Base-by-base conservation (phyloP, 2,888 invertebrate species). In the Alloscopus bannaensis region DNA sequence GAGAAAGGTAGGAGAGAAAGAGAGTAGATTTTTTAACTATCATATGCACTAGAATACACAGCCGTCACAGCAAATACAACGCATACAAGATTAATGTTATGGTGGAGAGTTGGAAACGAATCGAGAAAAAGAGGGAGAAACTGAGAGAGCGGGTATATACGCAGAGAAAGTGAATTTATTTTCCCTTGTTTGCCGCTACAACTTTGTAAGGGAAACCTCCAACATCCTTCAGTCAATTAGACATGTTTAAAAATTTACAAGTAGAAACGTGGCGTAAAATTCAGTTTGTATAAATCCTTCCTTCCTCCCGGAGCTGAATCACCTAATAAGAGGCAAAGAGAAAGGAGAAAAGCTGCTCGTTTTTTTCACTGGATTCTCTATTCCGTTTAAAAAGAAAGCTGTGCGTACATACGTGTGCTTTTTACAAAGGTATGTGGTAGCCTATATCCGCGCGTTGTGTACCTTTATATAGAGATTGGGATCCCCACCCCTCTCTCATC, bases 211-310 rank as follows among this genome's bases (percentile, higher is more conserved):
- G 45, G 28, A 73, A 73, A 47, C 59, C 57, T 57, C 57, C 22
- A 65, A 73, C 65, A 73, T 45, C 65, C 69, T 59, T 66, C 64
- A 65, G 73, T 73, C 73, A 73, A 73, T 73, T 73, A 73, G 73
- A 73, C 65, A 29, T 50, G 73, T 52, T 73, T 66, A 73, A 73
- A 73, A 73, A 73, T 73, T 73, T 66, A 65, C 45, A 65, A 50
- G 29, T 4, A 45, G 52, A 59, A 66, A 66, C 57, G 42, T 47
- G 65, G 72, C 62, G 57, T 73, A 73, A 73, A 73, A 57, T 47
- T 50, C 45, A 52, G 26, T 71, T 70, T 70, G 40, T 59, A 36
- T 72, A 47, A 29, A 72, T 29, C 36, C 59, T 69, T 57, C 22
- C 26, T 69, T 40, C 40, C 31, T 55, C n/a, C 20, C 60, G 3